phyloP scores from a whole-genome alignment of 2,888 invertebrate genomes.

The Odontomyia ornata region DNA sequence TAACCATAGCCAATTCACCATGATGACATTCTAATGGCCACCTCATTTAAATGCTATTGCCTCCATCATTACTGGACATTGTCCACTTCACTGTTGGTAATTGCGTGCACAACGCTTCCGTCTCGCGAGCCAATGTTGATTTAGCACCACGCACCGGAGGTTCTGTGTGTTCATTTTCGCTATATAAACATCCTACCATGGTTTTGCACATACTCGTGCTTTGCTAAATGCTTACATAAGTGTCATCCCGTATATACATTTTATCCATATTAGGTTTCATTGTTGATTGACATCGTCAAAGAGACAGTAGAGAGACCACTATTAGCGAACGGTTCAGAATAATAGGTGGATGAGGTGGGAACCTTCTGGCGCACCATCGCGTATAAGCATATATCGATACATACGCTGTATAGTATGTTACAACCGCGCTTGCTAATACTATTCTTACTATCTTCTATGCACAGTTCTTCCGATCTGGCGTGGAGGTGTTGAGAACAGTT shows the following conservation, averaged over 20 bases:
- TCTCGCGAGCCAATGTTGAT: background rate
- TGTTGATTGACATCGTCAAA: background rate
- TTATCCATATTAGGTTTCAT: background rate
- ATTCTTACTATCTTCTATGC: background rate
- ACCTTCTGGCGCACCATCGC: constrained; percentile 14
- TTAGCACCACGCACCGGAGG: background rate
- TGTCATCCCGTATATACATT: background rate
- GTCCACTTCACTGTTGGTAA: background rate
- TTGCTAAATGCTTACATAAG: background rate
- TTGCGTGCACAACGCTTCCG: constrained; percentile 1
- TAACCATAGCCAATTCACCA: background rate
- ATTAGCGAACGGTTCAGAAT: background rate
- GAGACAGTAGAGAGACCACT: constrained; percentile 1
- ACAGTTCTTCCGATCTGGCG: background rate
- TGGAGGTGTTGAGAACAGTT: constrained; percentile 16
- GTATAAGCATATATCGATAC: background rate
- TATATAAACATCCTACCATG: background rate
- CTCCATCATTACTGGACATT: background rate
- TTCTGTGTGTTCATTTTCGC: background rate
- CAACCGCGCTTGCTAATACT: background rate
- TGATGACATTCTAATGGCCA: background rate
- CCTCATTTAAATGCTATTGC: background rate
- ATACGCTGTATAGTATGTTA: background rate
- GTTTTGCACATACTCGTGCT: background rate
- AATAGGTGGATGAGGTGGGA: background rate